Percentiles rank a stretch among this genome's conserved stretches.
Conservation (phyloP, 2,113 vertebrate species). For the Genyomyrus donnyi region DNA sequence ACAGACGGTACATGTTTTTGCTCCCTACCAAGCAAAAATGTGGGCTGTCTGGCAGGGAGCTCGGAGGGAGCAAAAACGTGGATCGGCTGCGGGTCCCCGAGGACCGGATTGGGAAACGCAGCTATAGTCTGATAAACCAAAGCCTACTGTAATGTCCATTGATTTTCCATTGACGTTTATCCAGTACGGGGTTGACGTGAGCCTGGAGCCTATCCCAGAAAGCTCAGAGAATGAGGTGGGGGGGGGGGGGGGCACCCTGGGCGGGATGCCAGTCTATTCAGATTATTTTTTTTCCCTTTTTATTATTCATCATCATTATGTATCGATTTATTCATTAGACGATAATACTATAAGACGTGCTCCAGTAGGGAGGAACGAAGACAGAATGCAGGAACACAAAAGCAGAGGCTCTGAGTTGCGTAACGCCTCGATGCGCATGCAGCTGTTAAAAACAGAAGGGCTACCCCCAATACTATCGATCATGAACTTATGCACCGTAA, state of each 20-base stretch:
- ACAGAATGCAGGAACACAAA: not conserved
- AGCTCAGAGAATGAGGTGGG: not conserved
- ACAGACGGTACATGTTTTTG: not conserved
- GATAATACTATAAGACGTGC: not conserved
- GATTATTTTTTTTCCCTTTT: not conserved
- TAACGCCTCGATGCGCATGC: not conserved
- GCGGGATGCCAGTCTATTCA: not conserved
- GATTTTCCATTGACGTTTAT: not conserved
- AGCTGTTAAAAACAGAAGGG: not conserved
- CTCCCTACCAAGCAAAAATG: not conserved
- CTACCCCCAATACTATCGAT: not conserved
- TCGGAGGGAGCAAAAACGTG: not conserved
- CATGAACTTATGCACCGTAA: not conserved
- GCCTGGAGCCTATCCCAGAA: not conserved
- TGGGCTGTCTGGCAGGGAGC: not conserved
- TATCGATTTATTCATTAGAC: not conserved
- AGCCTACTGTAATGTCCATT: not conserved
- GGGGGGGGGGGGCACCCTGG: not conserved
- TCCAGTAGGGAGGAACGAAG: not conserved
- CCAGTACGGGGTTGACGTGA: not conserved
- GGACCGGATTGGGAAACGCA: not conserved
- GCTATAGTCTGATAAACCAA: not conserved
- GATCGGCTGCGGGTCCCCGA: not conserved
- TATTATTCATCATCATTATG: not conserved
- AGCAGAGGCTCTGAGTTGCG: not conserved